phyloP scores from a whole-genome alignment of 92 coral and sea anemone species.

The Actinostola sp. region DNA sequence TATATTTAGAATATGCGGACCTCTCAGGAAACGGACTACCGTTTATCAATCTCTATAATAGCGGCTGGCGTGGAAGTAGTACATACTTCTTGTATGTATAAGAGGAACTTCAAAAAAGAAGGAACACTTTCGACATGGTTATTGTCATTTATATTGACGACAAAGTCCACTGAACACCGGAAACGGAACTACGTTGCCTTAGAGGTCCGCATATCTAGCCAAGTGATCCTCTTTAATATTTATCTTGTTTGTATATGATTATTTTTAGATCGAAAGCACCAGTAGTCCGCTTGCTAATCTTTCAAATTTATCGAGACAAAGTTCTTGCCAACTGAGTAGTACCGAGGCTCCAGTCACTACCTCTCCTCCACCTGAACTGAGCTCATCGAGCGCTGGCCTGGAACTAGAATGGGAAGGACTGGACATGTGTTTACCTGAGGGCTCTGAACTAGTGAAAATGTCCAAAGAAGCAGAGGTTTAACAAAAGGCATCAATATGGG shows the following conservation, averaged over 20 bases:
- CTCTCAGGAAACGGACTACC: no score
- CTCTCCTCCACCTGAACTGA: constrained; percentile 23
- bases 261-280: constrained; percentile 7
- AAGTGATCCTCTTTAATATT: not conserved
- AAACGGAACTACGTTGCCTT: no score
- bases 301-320: constrained; percentile 15
- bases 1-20: no score
- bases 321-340: constrained; percentile 16
- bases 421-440: constrained; percentile 53
- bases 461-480: constrained; percentile 60
- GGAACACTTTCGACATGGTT: no score
- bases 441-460: constrained; percentile 50
- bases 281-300: constrained; percentile 8
- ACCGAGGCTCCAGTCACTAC: constrained; percentile 21
- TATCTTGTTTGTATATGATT: not conserved
- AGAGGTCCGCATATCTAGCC: not conserved
- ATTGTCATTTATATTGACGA: no score
- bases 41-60: no score
- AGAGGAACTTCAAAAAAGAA: no score
- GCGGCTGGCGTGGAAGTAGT: no score
- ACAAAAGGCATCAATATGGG: no score
- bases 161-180: no score
- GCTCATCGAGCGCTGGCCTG: constrained; percentile 40
- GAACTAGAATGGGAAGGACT: constrained; percentile 73
- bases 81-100: no score